Base-by-base conservation (phyloP, 1,140 invertebrate genomes). In the Prorops nasuta region DNA sequence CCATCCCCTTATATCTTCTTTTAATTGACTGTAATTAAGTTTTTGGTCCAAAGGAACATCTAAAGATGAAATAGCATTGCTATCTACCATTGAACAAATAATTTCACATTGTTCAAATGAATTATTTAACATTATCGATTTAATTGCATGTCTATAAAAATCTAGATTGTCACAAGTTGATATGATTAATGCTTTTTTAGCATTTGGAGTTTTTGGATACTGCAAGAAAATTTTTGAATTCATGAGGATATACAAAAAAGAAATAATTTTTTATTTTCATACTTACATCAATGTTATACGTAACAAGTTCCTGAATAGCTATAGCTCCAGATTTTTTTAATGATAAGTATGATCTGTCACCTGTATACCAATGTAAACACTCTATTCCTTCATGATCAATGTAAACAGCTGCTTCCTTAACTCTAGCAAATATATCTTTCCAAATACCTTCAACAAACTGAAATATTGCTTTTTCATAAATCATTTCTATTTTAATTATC, bases 341-440 rank as follows among this genome's bases (percentile, higher is more conserved):
- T 48, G 58, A 42, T 40, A 71, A 35, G 44, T 72, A 73, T 18
- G 69, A 64, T 44, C 54, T 68, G 37, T 81, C 72, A 18, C 81
- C 80, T 14, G 79, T 78, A 63, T 79, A 71, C 83, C 83, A 84
- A 52, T 84, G 83, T 7, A 84, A 64, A 56, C 80, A 78, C 64
- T 84, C 82, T 0, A 78, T 74, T 45, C 75, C 71, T 17, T 60
- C 51, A 47, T 80, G 70, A 66, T 84, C 82, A 51, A 83, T 75
- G 51, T 80, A 83, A 24, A 84, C 79, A 28, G 79, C 74, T 51
- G 80, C 72, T 51, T 72, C 69, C 24, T 72, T 67, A 16, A 82
- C 71, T 60, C 78, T 68, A 12, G 55, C 46, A n/a, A 70, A 71
- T 32, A 81, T 63, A 53, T 74, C 70, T 38, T 69, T 56, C 81